These are phyloP conservation scores for Agrilus mali DNA, from an alignment of 2,888 invertebrate species.

Conservation along the genomic window DNA sequence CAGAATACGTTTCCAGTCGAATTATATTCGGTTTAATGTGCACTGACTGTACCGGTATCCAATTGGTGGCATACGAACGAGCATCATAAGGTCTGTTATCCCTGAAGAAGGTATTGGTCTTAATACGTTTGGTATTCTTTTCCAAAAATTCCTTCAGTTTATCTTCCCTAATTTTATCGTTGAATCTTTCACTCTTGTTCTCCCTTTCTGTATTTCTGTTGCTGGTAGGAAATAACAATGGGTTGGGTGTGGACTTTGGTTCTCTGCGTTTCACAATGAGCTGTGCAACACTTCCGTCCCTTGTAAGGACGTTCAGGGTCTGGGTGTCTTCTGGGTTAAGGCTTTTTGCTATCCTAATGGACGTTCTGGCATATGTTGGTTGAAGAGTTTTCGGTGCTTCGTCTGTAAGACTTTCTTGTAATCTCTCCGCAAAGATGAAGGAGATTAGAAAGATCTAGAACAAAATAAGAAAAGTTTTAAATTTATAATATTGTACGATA, in stretches of 20 bases:
- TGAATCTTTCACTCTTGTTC: too few relatives aligned
- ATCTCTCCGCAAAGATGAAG: constrained; percentile 23
- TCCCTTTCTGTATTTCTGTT: too few relatives aligned
- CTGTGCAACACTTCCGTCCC: constrained; percentile 63
- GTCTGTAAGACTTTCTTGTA: neutral
- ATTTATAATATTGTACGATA: neutral
- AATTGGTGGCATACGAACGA: constrained; percentile 26
- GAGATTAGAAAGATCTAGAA: constrained; percentile 37
- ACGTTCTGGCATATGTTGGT: constrained; percentile 56
- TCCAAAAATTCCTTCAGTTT: neutral
- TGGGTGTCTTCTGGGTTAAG: constrained; percentile 65
- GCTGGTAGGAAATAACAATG: too few relatives aligned
- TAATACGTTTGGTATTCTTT: neutral
- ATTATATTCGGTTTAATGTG: constrained; percentile 27
- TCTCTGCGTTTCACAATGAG: constrained; percentile 62
- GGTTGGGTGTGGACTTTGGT: constrained; percentile 32
- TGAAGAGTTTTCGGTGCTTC: constrained; percentile 16
- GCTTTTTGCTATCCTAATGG: constrained; percentile 64
- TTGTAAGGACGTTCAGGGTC: constrained; percentile 63
- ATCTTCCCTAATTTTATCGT: neutral
- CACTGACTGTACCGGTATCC: constrained; percentile 30
- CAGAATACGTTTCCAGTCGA: constrained; percentile 23
- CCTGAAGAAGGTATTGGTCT: neutral
- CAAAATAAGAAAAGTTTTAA: constrained; percentile 31
- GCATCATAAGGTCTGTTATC: constrained; percentile 14